A percentile compares a stretch with the other conserved stretches of the same genome.
Conservation (phyloP, 2,888 invertebrate genomes). For the Eupeodes latifasciatus region DNA sequence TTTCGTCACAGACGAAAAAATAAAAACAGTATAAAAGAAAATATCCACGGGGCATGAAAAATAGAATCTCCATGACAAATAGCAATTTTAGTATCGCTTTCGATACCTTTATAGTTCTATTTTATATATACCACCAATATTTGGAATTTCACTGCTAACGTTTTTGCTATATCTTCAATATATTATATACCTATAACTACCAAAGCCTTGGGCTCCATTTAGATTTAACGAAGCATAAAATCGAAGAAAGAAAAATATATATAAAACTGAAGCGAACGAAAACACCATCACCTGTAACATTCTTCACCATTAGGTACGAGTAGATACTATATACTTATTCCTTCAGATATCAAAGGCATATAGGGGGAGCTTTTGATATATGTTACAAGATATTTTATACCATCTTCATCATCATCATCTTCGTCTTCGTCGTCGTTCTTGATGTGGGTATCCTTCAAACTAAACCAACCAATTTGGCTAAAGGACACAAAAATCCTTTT, state of each 20-base stretch:
- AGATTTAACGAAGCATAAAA: conserved; percentile 48
- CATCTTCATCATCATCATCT: not conserved
- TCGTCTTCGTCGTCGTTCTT: not conserved
- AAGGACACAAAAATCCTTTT: conserved; percentile 46
- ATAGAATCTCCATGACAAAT: conserved; percentile 48
- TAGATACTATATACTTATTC: not conserved
- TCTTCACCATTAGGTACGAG: conserved; percentile 25
- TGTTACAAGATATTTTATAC: not conserved
- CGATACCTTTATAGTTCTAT: conserved; percentile 28
- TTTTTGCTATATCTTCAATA: not conserved
- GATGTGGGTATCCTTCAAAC: not conserved
- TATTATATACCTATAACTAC: not conserved
- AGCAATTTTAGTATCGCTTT: conserved; percentile 46
- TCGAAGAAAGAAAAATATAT: conserved; percentile 27
- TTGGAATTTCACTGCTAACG: conserved; percentile 16
- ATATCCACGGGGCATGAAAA: conserved; percentile 36
- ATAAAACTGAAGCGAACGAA: conserved; percentile 18
- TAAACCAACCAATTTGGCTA: conserved; percentile 10
- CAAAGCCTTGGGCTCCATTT: conserved; percentile 34
- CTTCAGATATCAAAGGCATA: no score
- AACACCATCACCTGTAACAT: conserved; percentile 54
- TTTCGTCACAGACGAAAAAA: conserved; percentile 21
- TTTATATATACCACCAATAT: not conserved
- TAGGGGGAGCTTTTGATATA: not conserved
- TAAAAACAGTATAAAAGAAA: conserved; percentile 5